Evolutionary conservation across 1,140 invertebrate species (phyloP), one percentile per base, ranked within the genome.

Genomic region (Pseudomyrmex cubaensis): DNA sequence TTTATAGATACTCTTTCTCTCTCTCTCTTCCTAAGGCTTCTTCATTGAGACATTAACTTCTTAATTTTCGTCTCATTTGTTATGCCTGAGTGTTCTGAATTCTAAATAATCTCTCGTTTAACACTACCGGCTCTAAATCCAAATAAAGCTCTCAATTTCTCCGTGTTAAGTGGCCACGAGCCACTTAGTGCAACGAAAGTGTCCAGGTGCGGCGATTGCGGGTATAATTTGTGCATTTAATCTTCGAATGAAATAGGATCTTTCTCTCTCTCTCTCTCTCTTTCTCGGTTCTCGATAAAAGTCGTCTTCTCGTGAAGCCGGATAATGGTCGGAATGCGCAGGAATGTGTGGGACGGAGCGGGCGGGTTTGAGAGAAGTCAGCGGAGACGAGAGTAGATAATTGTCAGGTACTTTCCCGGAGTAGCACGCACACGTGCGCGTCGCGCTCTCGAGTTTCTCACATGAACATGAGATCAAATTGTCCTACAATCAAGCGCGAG

Each of bases 141-240:
- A 76, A 25, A 76, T 66, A 17, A 66, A 54, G 50, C 12, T 52
- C 22, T 76, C 35, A 20, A 44, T 66, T 59, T 44, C 2, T n/a
- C 9, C 22, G 50, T 35, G 35, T 35, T 35, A 22, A 52, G 52
- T 20, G 22, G 46, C 46, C 44, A 17, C 44, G 7, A 10, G 48
- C 4, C 35, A 61, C 57, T 83, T 83, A 62, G 56, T 48, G 35
- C 35, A 35, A 74, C 20, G 22, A 25, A 20, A 20, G 46, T 44
- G 35, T 35, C 20, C 72, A 63, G 44, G 46, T 48, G 54, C 54
- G 35, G 1, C 20, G 35, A 35, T 7, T 35, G 35, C n/a, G 13
- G 15, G n/a, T 22, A 35, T 83, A 83, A 85, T 83, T 85, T 64
- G 22, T 61, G 20, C 73, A 20, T 64, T 84, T 85, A 77, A 84